These are phyloP conservation scores for Eupelmus urozonus DNA, from an alignment of 2,888 invertebrate genomes.

Conservation along the genomic window DNA sequence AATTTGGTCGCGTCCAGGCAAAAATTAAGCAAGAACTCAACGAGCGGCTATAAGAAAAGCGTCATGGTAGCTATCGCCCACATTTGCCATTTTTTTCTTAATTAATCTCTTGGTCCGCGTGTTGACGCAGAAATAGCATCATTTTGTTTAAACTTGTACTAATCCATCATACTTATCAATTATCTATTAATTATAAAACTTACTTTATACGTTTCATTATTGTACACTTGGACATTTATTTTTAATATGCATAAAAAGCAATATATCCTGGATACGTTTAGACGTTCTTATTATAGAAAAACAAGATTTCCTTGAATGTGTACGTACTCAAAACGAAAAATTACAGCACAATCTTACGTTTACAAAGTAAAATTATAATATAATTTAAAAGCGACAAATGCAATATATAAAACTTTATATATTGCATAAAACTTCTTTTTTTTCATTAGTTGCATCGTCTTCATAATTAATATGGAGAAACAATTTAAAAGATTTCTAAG, in stretches of 20 bases:
- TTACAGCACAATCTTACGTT: slow-evolving; percentile 46
- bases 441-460: slow-evolving; percentile 51
- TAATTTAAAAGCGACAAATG: slow-evolving; percentile 34
- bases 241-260: slow-evolving; percentile 50
- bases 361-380: slow-evolving; percentile 32
- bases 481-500: slow-evolving; percentile 53
- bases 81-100: slow-evolving; percentile 43
- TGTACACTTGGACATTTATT: slow-evolving; percentile 59
- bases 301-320: slow-evolving; percentile 54
- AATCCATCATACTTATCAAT: slow-evolving; percentile 52
- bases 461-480: slow-evolving; percentile 47
- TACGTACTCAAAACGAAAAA: slow-evolving; percentile 56
- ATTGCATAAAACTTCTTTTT: slow-evolving; percentile 30
- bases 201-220: slow-evolving; percentile 57
- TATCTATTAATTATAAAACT: slow-evolving; percentile 58
- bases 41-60: slow-evolving; percentile 45
- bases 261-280: slow-evolving; percentile 39
- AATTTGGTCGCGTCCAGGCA: slow-evolving; percentile 47
- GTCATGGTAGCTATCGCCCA: slow-evolving; percentile 42
- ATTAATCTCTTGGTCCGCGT: slow-evolving; percentile 58
- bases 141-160: slow-evolving; percentile 56
- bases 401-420: slow-evolving; percentile 34
- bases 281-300: slow-evolving; percentile 10
- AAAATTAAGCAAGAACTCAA: slow-evolving; percentile 37
- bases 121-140: slow-evolving; percentile 57